Base-by-base conservation (phyloP, 1,140 invertebrate genomes). In the Tetramorium alpestre region DNA sequence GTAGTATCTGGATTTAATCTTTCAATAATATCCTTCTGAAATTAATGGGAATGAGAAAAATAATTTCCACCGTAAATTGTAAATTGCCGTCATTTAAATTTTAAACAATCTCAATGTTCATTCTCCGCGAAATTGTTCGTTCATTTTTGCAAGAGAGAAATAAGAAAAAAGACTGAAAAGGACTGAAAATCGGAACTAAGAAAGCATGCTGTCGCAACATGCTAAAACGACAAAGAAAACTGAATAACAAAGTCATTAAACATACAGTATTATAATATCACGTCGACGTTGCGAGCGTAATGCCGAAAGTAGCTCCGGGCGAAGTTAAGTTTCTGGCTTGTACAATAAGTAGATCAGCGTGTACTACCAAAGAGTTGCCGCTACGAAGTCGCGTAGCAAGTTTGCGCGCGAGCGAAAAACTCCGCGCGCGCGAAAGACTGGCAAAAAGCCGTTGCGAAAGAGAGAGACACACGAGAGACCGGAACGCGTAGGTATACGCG, bases 161-260 rank as follows among this genome's bases (percentile, higher is more conserved):
- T 38, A 81, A 81, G 28, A 72, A 28, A 16, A 41, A 44, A 81
- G 16, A 58, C 28, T 22, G 22, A 22, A 25, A 47, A 70, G 22
- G 16, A 16, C 18, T 28, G 44, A 72, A 54, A 72, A 51, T 56
- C 16, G 1, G 28, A 44, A 41, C 18, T 70, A 56, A 25, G 38
- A 81, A 25, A 49, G 7, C 47, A 38, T 16, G 18, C 25, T 33
- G 28, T 54, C 49, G 16, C 49, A 41, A 18, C 22, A 25, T 25
- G 38, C 22, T 38, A 10, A 25, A 44, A 25, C 65, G 38, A 56
- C 49, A 44, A 22, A 81, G 47, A 70, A 69, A 47, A 81, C 38
- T 81, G 65, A 81, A 81, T 81, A 70, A 72, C 38, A 81, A 70
- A 70, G 65, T 70, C 47, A 70, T 81, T 70, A 81, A 81, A 81